Evolutionary conservation across 2,888 invertebrate species (phyloP), one percentile per base, ranked within the genome.

Genomic region (Chamaedrilus cognettii): DNA sequence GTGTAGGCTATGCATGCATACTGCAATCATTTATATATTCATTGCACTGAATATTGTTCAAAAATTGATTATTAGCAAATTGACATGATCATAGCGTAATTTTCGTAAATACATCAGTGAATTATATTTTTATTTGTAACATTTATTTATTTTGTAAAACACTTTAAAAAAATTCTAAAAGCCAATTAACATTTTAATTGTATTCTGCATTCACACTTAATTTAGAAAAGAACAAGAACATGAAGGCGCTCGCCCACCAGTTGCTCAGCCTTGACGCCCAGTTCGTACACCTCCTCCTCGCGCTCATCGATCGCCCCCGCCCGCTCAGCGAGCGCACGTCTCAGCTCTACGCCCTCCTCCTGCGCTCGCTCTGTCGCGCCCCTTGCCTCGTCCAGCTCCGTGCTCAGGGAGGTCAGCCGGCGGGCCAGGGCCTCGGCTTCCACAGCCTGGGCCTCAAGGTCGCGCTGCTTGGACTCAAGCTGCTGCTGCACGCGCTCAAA

Each of bases 401-500:
- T 42, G 23, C 72, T 72, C 58, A 79, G 52, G 28, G 26, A n/a
- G 19, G 60, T 71, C 49, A 68, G 68, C 23, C 71, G 62, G 51
- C 80, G 77, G 0, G 76, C 75, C 32, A 82, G 72, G n/a, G n/a
- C n/a, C n/a, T n/a, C n/a, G n/a, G n/a, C n/a, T 67, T 83, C 81
- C 56, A 77, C 75, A 15, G 78, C 79, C 34, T 82, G 74, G 1
- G 70, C 72, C 55, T 80, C 81, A 3, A 83, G 75, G 70, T 83
- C 82, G 67, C 74, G 72, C 65, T 82, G 80, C 63, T 81, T 82
- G 57, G 80, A 79, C 60, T 83, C 82, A 49, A 82, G 28, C 83
- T 83, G 82, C 19, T 71, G 71, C 72, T 83, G 83, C 19, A 83
- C 80, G 1, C 77, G 78, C 70, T 83, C 82, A 75, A 79, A 83